phyloP scores from a whole-genome alignment of 2,797 vertebrate genomes.

The Siniperca scherzeri region DNA sequence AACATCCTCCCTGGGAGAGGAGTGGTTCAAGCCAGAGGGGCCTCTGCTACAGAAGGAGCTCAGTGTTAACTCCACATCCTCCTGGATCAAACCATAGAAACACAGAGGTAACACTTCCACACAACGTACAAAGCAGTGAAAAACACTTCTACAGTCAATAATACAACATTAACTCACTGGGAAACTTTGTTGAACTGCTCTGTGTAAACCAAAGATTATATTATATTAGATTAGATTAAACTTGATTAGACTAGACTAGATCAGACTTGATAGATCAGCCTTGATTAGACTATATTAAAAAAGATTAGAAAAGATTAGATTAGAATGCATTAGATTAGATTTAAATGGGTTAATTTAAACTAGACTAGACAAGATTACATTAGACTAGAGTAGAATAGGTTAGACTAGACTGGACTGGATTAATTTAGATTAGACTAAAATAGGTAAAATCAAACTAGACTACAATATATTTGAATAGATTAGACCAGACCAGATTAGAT shows the following conservation, averaged over 20 bases:
- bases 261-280: background rate
- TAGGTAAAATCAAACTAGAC: background rate
- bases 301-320: background rate
- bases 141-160: background rate
- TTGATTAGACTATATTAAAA: background rate
- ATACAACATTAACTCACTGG: background rate
- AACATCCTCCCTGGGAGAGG: slow-evolving; percentile 78
- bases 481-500: background rate
- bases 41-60: slow-evolving; percentile 87
- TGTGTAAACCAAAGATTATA: background rate
- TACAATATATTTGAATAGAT: background rate
- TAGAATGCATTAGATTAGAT: background rate
- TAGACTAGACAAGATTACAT: background rate
- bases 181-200: background rate
- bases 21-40: slow-evolving; percentile 85
- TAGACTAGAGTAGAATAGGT: background rate
- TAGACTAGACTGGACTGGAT: background rate
- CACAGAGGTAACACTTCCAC: slow-evolving; percentile 68
- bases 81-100: slow-evolving; percentile 88
- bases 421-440: background rate
- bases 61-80: slow-evolving; percentile 86
- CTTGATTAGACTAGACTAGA: background rate
- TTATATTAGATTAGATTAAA: background rate
- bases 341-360: background rate
- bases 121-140: background rate